Base-by-base conservation (phyloP, 2,797 vertebrate genomes). In the Erpetoichthys calabaricus region DNA sequence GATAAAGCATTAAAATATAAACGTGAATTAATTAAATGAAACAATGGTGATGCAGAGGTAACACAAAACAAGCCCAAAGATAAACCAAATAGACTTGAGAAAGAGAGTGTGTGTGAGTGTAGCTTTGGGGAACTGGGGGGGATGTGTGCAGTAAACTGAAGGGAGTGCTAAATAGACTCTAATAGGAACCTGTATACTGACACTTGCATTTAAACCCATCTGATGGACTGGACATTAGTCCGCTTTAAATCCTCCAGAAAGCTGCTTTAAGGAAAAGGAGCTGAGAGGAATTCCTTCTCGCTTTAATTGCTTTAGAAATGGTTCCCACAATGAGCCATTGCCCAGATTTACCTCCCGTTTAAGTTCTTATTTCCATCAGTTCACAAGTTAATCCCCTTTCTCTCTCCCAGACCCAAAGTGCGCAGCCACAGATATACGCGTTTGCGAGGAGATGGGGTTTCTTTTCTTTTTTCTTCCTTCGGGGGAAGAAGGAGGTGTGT, bases 231-330 rank as follows among this genome's bases (percentile, higher is more conserved):
- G 86, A 87, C 86, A 83, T 82, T 81, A 85, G 82, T 80, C 80
- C 75, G 78, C 81, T 80, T 86, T 89, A 87, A 81, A 80, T 70
- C 75, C 78, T 75, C 74, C 80, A 82, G 75, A 87, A 90, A 90
- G 87, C 87, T 82, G 87, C 80, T 89, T 88, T 89, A 80, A 84
- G 81, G 86, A 86, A 86, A 73, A 89, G 86, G 81, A 82, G 86
- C 86, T 86, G 85, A 87, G 89, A 88, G 83, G 82, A 88, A 89
- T 90, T 89, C 85, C 84, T 89, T 80, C 88, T 89, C 87, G 84
- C 86, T 89, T 91, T 93, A 92, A 92, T 91, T 91, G 88, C 88
- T 89, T 92, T 89, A 90, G 88, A 88, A 89, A 89, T 83, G 87
- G 77, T 88, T 81, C 80, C 85, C 89, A 90, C 89, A 90, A 90